Evolutionary conservation across 1,140 invertebrate genomes (phyloP).

Genomic region (Pygmarrhopalites habei): DNA sequence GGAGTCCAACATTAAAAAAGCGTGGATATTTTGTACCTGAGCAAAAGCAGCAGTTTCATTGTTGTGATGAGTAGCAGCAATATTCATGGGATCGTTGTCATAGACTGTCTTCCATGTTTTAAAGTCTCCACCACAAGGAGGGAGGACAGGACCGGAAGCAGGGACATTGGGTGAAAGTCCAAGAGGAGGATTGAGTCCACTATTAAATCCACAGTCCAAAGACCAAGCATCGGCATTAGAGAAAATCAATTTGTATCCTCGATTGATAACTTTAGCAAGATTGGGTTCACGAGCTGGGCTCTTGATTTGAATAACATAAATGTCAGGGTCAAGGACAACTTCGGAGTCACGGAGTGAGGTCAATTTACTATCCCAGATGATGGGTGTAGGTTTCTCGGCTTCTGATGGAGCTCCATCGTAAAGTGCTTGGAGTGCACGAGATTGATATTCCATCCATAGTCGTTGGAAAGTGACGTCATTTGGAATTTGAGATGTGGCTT

Average conservation of each 20-base stretch:
- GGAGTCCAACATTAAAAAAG: background rate
- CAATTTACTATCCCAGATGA: conserved; percentile 39
- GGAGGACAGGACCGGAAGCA: conserved; percentile 22
- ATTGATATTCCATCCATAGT: conserved; percentile 40
- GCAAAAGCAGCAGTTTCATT: conserved; percentile 39
- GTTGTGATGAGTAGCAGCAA: conserved; percentile 39
- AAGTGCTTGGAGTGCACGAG: conserved; percentile 36
- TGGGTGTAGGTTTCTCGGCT: conserved; percentile 34
- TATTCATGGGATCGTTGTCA: conserved; percentile 39
- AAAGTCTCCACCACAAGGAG: conserved; percentile 37
- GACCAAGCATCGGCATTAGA: conserved; percentile 41
- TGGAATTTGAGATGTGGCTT: conserved; percentile 39
- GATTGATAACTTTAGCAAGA: conserved; percentile 38
- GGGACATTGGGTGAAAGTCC: conserved; percentile 31
- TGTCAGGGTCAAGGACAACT: conserved; percentile 54
- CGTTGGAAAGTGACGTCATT: conserved; percentile 40
- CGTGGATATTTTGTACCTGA: conserved; percentile 23
- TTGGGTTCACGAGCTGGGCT: conserved; percentile 48
- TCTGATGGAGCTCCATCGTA: conserved; percentile 32
- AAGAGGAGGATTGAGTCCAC: conserved; percentile 41
- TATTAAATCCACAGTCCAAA: conserved; percentile 45
- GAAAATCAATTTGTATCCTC: conserved; percentile 40
- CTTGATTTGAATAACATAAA: conserved; percentile 65
- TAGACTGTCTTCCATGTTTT: conserved; percentile 40
- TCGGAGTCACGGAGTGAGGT: conserved; percentile 38